Conservation (phyloP, 1,140 invertebrate species). For the Drosophila kohkoa region DNA sequence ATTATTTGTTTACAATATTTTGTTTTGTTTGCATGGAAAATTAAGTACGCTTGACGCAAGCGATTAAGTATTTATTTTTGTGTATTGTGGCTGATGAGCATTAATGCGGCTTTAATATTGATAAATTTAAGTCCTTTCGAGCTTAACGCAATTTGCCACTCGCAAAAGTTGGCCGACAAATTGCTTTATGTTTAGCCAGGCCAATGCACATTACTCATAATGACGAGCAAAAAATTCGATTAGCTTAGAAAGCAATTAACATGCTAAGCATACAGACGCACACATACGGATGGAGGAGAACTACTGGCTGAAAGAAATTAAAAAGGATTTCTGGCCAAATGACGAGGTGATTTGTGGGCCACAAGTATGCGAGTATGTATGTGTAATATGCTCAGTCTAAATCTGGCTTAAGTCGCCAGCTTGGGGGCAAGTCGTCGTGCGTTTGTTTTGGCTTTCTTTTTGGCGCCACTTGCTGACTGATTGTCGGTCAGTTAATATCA, state of each 20-base stretch:
- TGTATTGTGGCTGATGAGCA: constrained; percentile 40
- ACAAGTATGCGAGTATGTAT: constrained; percentile 46
- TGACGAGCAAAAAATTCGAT: constrained; percentile 81
- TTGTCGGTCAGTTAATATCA: constrained; percentile 83
- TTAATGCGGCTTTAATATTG: constrained; percentile 55
- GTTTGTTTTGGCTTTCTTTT: constrained; percentile 35
- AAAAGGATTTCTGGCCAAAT: constrained; percentile 59
- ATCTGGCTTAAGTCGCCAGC: constrained; percentile 68
- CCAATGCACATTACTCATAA: constrained; percentile 75
- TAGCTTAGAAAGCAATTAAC: constrained; percentile 80
- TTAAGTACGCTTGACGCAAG: constrained; percentile 72
- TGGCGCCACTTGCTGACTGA: constrained; percentile 62
- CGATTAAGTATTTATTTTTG: constrained; percentile 63
- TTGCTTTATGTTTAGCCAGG: constrained; percentile 62
- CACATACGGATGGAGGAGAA: neutral
- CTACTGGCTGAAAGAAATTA: constrained; percentile 45
- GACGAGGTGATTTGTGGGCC: constrained; percentile 55
- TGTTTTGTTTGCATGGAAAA: constrained; percentile 71
- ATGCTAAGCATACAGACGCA: constrained; percentile 54
- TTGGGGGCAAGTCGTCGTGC: constrained; percentile 40
- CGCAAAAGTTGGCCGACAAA: constrained; percentile 65
- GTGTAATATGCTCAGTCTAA: constrained; percentile 42
- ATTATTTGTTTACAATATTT: constrained; percentile 61
- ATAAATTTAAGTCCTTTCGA: constrained; percentile 40
- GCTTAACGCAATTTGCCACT: constrained; percentile 74